phyloP scores from a whole-genome alignment of 2,113 vertebrate genomes.

The Corythaixoides concolor region DNA sequence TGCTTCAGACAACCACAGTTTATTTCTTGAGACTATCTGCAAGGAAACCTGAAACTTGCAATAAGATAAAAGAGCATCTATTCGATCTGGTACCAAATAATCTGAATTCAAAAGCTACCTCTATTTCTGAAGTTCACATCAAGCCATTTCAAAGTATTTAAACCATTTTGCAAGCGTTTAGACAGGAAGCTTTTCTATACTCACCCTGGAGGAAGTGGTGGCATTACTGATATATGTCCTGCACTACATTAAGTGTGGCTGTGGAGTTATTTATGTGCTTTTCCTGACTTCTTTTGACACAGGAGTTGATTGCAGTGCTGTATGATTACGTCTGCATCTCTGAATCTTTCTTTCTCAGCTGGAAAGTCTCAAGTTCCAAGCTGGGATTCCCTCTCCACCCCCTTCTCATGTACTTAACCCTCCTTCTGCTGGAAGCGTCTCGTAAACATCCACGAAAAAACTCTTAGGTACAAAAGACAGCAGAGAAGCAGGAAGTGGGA shows the following conservation, averaged over 20 bases:
- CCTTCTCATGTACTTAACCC: slow-evolving; percentile 70
- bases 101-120: neutral
- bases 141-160: neutral
- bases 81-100: neutral
- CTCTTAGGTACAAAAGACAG: neutral
- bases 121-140: neutral
- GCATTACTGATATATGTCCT: slow-evolving; percentile 38
- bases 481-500: neutral
- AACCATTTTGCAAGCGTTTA: neutral
- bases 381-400: slow-evolving; percentile 75
- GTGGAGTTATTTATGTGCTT: neutral
- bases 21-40: neutral
- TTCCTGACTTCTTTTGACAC: slow-evolving; percentile 40
- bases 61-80: neutral
- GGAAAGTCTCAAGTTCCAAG: slow-evolving; percentile 77
- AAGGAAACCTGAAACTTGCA: neutral
- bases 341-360: slow-evolving; percentile 66
- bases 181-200: slow-evolving; percentile 4
- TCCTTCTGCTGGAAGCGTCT: slow-evolving; percentile 56
- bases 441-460: neutral
- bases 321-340: slow-evolving; percentile 63
- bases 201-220: slow-evolving; percentile 70
- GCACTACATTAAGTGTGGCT: neutral
- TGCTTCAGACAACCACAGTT: neutral
- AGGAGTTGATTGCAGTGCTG: slow-evolving; percentile 42